phyloP scores from a whole-genome alignment of 2,888 invertebrate species.

The Xestia rhomboidea region DNA sequence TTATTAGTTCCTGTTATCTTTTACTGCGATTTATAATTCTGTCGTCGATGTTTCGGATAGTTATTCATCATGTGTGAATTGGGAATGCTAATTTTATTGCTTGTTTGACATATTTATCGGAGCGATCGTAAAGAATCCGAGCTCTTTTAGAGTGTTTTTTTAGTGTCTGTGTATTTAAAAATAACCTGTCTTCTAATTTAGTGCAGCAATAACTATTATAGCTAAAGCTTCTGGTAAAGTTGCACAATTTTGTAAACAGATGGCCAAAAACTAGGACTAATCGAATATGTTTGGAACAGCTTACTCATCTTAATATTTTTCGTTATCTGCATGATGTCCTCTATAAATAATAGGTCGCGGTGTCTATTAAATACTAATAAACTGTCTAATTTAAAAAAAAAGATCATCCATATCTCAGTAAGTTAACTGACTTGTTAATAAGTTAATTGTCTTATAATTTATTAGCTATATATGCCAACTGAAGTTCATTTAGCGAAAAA shows the following conservation, averaged over 20 bases:
- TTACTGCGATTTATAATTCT: slow-evolving; percentile 58
- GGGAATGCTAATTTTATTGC: slow-evolving; percentile 49
- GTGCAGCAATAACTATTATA: slow-evolving; percentile 23
- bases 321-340: background rate
- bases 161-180: slow-evolving; percentile 19
- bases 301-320: background rate
- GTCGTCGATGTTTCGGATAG: slow-evolving; percentile 44
- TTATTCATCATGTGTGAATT: slow-evolving; percentile 52
- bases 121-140: slow-evolving; percentile 23
- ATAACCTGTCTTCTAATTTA: slow-evolving; percentile 36
- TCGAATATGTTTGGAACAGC: background rate
- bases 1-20: slow-evolving; percentile 62
- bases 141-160: slow-evolving; percentile 17
- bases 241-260: background rate
- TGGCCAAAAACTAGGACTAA: background rate
- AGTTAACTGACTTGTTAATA: background rate
- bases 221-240: slow-evolving; percentile 19
- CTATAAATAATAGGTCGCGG: background rate
- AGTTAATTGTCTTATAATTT: background rate
- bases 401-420: too few species aligned
- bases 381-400: background rate
- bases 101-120: slow-evolving; percentile 48
- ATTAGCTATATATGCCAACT: background rate
- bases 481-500: background rate
- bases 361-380: background rate